Base-by-base conservation (phyloP, 2,797 vertebrate genomes). In the Sebastes glaucus region DNA sequence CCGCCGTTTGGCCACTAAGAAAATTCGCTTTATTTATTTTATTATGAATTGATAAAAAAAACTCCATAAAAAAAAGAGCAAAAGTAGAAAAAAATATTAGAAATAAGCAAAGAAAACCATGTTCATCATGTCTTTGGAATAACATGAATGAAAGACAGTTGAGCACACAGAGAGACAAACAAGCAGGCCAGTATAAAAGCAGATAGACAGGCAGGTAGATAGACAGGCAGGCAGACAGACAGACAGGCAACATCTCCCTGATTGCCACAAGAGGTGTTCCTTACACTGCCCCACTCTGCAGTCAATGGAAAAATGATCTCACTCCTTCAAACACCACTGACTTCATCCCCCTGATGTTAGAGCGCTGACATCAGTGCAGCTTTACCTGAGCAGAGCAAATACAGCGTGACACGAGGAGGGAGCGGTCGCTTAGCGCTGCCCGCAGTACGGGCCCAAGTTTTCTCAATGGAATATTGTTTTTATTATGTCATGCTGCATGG, bases 271-370 rank as follows among this genome's bases (percentile, higher is more conserved):
- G 82, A 94, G 93, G 95, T 95, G 94, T 96, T 91, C 86, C 83
- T 96, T 95, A 95, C 95, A 94, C 83, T 79, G 82, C 77, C 86
- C 91, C 81, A 78, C 89, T 93, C 90, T 91, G 89, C 89, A 87
- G 89, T 91, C 90, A 86, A 92, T 86, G 95, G 94, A 94, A 96
- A 96, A 94, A 95, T 94, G 93, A 96, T 93, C 95, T 96, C 95
- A 95, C 90, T 80, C 84, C 89, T 86, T 91, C 90, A 88, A 93
- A 93, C 92, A 53, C 81, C 85, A 72, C 92, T 94, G 94, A 95
- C 92, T 93, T 95, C 92, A 95, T 93, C 78, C 72, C 75, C 75
- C 90, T 79, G 72, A 88, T 87, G 90, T 81, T 78, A 64, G 84
- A 74, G 78, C 68, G 87, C 90, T 92, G 91, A 93, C 92, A 91